Percentiles rank a stretch among this genome's conserved stretches.
Evolutionary conservation across 2,113 vertebrate species (phyloP).

Genomic region (Vombatus ursinus): DNA sequence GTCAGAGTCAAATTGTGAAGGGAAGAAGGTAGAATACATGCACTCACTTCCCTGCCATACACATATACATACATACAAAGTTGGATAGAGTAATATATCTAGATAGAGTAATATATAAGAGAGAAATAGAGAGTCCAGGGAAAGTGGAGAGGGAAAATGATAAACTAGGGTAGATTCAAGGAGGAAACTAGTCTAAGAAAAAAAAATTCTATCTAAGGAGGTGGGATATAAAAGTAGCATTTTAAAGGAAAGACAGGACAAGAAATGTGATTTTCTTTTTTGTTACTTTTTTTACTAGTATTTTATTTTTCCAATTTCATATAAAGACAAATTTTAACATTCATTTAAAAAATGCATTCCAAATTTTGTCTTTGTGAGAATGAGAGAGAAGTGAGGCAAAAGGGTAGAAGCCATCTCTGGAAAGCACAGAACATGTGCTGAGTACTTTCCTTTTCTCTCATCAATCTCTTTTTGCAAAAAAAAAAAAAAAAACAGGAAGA

Average conservation of each 20-base stretch:
- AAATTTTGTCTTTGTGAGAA: neutral
- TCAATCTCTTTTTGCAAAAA: neutral
- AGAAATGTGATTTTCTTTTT: neutral
- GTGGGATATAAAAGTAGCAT: neutral
- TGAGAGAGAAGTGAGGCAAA: neutral
- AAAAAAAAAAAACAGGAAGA: neutral
- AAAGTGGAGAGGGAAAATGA: neutral
- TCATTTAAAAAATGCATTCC: too few relatives aligned
- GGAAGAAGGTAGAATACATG: neutral
- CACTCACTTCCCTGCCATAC: neutral
- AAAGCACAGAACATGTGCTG: neutral
- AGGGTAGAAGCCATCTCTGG: neutral
- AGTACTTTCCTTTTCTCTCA: neutral
- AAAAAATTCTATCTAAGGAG: neutral
- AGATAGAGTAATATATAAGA: too few relatives aligned
- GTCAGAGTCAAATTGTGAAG: neutral
- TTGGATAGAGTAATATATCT: neutral
- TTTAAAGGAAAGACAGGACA: neutral
- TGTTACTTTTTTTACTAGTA: too few relatives aligned
- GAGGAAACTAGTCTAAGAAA: neutral
- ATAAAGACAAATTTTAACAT: too few relatives aligned
- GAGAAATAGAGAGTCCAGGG: neutral
- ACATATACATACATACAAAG: neutral
- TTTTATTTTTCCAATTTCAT: too few relatives aligned
- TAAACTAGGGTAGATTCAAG: neutral